Base-by-base conservation (phyloP, 2,113 vertebrate genomes). In the Corydoras sp. region DNA sequence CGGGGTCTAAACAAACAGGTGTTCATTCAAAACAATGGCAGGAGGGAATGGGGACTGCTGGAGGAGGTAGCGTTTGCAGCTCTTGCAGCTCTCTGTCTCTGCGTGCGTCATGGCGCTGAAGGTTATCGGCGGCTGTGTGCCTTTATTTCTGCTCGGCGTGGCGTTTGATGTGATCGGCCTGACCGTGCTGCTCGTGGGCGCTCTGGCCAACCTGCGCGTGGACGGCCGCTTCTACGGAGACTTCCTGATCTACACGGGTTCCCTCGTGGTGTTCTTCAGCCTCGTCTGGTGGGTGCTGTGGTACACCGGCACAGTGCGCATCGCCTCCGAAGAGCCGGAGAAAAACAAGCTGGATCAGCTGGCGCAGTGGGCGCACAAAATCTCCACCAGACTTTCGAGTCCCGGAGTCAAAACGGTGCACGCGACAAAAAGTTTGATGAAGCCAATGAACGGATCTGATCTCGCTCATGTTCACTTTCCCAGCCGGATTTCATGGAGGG, bases 221-320 rank as follows among this genome's bases (percentile, higher is more conserved):
- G 31, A 81, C 50, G 88, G 85, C 0, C 83, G 74, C 62, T 89
- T 85, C 70, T 88, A 89, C 9, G 88, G 88, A 9, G 90, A 91
- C 72, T 90, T 90, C 62, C 83, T 91, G 15, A 84, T 91, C 69
- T 90, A 85, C 80, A 88, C 86, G 12, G 90, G 90, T 10, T 74
- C 90, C 0, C 1, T 90, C 31, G 51, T 89, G 1, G 82, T 91
- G 9, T 89, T 82, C 71, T 35, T 89, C 58, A 90, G 90, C 56
- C 31, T 90, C 51, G 49, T 86, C 14, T 89, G 86, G 87, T 91
- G 89, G 90, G 56, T 87, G 0, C 32, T 88, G 72, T 91, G 90
- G 90, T 90, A 89, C 81, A 81, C 85, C 0, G 88, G 81, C 3
- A 91, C 90, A 77, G 77, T 90, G 3, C 73, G 71, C 50, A 51